Percentiles rank a stretch among this genome's conserved stretches.
Evolutionary conservation across 2,113 vertebrate genomes (phyloP).

Genomic region (Edolisoma coerulescens): DNA sequence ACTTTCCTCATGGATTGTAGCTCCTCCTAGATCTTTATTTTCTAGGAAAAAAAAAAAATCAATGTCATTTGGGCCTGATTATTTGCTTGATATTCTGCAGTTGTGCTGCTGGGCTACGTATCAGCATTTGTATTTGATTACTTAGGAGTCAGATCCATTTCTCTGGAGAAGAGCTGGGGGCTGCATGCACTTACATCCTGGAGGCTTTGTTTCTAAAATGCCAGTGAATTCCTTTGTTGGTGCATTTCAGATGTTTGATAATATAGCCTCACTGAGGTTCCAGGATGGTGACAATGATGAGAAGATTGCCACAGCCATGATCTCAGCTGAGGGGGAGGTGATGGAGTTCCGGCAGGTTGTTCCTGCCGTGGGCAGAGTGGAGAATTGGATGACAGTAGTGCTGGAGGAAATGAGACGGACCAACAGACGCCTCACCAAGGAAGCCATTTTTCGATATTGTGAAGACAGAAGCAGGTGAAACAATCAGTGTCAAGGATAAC

Average conservation of each 20-base stretch:
- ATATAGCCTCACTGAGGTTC: constrained; percentile 86
- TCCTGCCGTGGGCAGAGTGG: constrained; percentile 84
- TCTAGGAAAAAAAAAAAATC: not conserved
- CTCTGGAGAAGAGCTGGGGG: not conserved
- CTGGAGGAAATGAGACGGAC: constrained; percentile 88
- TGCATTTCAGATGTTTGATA: constrained; percentile 90
- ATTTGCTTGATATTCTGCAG: not conserved
- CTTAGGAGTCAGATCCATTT: not conserved
- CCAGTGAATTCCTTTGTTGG: not conserved
- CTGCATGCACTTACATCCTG: not conserved
- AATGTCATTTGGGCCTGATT: not conserved
- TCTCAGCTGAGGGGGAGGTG: constrained; percentile 90
- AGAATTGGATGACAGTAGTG: constrained; percentile 92
- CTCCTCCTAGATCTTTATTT: not conserved
- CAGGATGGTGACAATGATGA: constrained; percentile 70
- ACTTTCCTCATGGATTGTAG: not conserved
- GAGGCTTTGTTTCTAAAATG: not conserved
- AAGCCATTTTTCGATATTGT: constrained; percentile 91
- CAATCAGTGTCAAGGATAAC: not conserved
- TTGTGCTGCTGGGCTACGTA: not conserved
- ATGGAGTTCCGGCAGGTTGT: constrained; percentile 83
- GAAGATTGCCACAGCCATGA: constrained; percentile 83
- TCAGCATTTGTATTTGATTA: not conserved
- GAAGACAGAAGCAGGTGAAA: constrained; percentile 84
- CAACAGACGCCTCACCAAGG: constrained; percentile 92